Evolutionary conservation across 2,888 invertebrate species (phyloP), one percentile per base, ranked within the genome.

Genomic region (Bellardia pandia): DNA sequence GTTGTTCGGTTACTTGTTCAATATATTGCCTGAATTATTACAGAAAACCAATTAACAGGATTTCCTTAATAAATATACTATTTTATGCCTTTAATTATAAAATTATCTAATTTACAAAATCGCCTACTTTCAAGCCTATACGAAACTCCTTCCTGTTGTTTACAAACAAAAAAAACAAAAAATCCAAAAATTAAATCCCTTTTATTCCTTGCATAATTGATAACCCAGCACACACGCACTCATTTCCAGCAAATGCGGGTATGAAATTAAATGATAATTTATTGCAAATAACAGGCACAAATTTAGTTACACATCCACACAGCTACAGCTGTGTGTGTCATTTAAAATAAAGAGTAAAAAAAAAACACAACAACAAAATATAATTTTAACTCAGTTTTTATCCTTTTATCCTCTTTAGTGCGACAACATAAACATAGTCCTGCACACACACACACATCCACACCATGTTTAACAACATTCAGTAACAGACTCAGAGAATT

Each of bases 341-440:
- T 64, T 79, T 72, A 30, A 40, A 48, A 62, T 60, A 6, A 79
- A 40, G 16, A 45, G 3, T 30, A 53, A 75, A 11, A 48, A 23
- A 84, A 66, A 62, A 23, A 66, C 13, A 75, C 33, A 60, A 53
- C 51, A n/a, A 75, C 56, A 77, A 77, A 51, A 79, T 71, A 71
- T n/a, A 79, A 71, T 62, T 79, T 79, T 37, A 71, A 62, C 75
- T 85, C 75, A 33, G 51, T 64, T 74, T 86, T 82, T 82, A 86
- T 86, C 82, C 82, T 78, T 86, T 86, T 86, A 82, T 82, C 86
- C 86, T 82, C 74, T 82, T 86, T 78, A 68, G 66, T 11, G 68
- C 74, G 33, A 78, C 77, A 86, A 81, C 77, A 81, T 51, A 86
- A 86, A 68, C 77, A 82, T 72, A 33, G 51, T 60, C 37, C 37